Base-by-base conservation (phyloP, 1,140 invertebrate genomes). In the Apis cerana region DNA sequence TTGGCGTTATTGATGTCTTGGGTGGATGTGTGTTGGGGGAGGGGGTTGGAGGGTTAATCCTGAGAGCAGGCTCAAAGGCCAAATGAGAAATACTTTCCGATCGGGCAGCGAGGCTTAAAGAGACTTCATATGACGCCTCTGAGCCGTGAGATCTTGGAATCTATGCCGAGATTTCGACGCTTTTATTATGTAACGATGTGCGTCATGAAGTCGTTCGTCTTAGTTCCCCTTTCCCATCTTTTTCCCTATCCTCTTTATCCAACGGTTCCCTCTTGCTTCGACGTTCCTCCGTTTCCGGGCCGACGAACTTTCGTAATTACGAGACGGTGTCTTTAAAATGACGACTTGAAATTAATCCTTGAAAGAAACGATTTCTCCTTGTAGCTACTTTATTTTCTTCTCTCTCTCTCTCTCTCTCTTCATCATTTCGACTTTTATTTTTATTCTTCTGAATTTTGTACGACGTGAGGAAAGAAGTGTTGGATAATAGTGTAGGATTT, bases 61-160 rank as follows among this genome's bases (percentile, higher is more conserved):
- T 87, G 88, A 90, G 91, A 86, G 89, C 82, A 87, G 83, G 75
- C 85, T 92, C 88, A 89, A 92, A 93, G 87, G 86, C 89, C 90
- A 93, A 93, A 93, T 93, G 92, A 93, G 91, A 93, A 93, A 93
- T 93, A 93, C 90, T 93, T 93, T 92, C 88, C 91, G 91, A 93
- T 93, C 91, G 85, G 85, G 71, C 48, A 72, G 72, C 61, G 62
- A 84, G 84, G 89, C 89, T 91, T 91, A 90, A 89, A 84, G 80
- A 43, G 90, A 89, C 87, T 87, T 91, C 86, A 90, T 91, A 90
- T 89, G 88, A 89, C 86, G 78, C 69, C 54, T 54, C 79, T 83
- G 83, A 86, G 87, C 77, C 85, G 75, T 86, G 82, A 87, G 85
- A 84, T 87, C 82, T 84, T 64, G 85, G 67, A 76, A 67, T 64